Percentiles rank a stretch among this genome's conserved stretches.
Conservation (phyloP, 2,113 vertebrate genomes). For the Baryphthengus martii region DNA sequence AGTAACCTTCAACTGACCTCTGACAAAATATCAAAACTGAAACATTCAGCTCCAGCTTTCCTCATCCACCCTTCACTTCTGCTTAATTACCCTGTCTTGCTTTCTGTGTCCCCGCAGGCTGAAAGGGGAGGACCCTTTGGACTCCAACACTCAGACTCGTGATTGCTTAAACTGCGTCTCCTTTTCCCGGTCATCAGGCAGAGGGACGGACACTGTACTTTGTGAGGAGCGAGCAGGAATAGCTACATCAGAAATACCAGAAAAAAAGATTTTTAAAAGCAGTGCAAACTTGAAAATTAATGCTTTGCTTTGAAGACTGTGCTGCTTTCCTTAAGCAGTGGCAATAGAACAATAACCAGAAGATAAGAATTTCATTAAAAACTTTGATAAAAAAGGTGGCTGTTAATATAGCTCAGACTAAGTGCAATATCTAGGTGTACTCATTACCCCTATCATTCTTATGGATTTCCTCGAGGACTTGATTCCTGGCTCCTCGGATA, state of each 20-base stretch:
- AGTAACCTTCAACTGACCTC: conserved; percentile 20
- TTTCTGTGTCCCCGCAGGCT: neutral
- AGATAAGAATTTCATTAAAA: neutral
- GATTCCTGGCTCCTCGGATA: too few relatives aligned
- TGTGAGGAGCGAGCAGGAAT: neutral
- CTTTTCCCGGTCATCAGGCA: neutral
- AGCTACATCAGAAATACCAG: neutral
- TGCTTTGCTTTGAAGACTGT: neutral
- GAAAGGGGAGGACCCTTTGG: neutral
- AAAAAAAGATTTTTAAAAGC: neutral
- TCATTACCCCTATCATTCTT: too few relatives aligned
- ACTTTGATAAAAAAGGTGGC: neutral
- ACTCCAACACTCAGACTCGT: neutral
- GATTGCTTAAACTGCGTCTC: conserved; percentile 4
- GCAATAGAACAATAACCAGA: neutral
- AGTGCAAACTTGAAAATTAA: neutral
- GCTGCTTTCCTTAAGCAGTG: neutral
- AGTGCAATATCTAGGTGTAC: neutral
- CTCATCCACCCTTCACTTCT: neutral
- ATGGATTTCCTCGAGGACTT: too few relatives aligned
- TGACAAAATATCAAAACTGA: neutral
- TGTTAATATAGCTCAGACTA: neutral
- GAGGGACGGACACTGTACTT: neutral
- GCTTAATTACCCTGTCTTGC: conserved; percentile 2
- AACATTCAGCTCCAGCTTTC: neutral